phyloP scores from a whole-genome alignment of 2,888 invertebrate species.

The Leptinotarsa rubiginosa region DNA sequence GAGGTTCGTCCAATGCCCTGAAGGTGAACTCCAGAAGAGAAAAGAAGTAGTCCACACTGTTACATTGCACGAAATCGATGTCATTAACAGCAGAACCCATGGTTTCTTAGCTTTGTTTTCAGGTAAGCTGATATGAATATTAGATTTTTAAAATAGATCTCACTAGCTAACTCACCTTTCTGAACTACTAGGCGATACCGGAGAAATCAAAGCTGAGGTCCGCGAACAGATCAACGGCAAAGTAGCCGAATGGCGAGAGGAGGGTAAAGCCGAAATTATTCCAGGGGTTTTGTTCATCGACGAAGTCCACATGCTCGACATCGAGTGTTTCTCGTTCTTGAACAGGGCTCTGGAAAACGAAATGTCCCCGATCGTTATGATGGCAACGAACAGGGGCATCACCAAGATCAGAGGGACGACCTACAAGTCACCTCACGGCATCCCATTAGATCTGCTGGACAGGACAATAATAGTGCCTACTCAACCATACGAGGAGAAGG shows the following conservation, averaged over 20 bases:
- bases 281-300: constrained; percentile 98
- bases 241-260: constrained; percentile 97
- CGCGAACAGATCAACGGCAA: constrained; percentile 96
- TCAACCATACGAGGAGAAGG: constrained; percentile 86
- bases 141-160: neutral
- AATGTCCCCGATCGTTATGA: constrained; percentile 96
- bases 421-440: constrained; percentile 95
- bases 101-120: constrained; percentile 98
- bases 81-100: constrained; percentile 97
- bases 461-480: constrained; percentile 96
- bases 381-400: constrained; percentile 98
- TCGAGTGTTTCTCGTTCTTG: constrained; percentile 98
- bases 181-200: constrained; percentile 85
- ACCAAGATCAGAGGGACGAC: constrained; percentile 88
- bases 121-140: constrained; percentile 65
- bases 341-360: constrained; percentile 98
- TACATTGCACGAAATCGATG: constrained; percentile 98
- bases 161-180: neutral
- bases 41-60: constrained; percentile 98
- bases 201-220: constrained; percentile 97
- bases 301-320: constrained; percentile 98
- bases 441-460: constrained; percentile 96
- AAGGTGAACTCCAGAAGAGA: constrained; percentile 97
- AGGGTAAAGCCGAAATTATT: constrained; percentile 98
- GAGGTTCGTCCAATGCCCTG: constrained; percentile 97